Conservation (phyloP, 2,113 vertebrate species). For the Eclectus roratus region DNA sequence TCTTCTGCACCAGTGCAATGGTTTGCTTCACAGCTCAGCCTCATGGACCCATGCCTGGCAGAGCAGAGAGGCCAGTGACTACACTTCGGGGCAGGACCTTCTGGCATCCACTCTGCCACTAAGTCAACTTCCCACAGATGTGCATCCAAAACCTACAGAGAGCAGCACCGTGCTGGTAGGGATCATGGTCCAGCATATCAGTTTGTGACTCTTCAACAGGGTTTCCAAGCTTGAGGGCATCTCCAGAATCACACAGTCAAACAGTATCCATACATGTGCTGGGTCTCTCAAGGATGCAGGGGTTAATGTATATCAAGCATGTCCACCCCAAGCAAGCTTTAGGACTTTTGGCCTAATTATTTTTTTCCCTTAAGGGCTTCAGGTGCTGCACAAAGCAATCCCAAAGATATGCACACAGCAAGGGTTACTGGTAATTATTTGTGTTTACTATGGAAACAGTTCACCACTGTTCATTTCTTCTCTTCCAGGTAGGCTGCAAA, state of each 20-base stretch:
- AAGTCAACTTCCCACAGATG: neutral
- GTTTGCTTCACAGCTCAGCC: neutral
- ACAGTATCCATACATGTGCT: neutral
- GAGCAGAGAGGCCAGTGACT: neutral
- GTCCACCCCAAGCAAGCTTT: neutral
- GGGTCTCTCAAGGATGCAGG: neutral
- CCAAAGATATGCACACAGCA: neutral
- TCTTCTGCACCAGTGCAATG: neutral
- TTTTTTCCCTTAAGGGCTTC: neutral
- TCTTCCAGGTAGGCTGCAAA: conserved; percentile 88
- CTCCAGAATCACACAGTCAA: neutral
- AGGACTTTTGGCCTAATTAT: neutral
- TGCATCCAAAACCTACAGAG: neutral
- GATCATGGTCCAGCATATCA: neutral
- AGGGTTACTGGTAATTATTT: neutral
- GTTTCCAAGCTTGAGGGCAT: neutral
- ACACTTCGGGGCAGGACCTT: neutral
- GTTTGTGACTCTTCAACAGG: neutral
- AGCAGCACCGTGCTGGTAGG: neutral
- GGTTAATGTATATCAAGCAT: neutral
- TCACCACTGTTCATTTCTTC: neutral
- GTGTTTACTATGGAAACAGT: neutral
- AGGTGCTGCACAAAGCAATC: neutral
- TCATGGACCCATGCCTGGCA: rapidly evolving
- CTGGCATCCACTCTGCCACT: neutral